phyloP scores from a whole-genome alignment of 1,140 invertebrate genomes.

The Drosophila obscura region DNA sequence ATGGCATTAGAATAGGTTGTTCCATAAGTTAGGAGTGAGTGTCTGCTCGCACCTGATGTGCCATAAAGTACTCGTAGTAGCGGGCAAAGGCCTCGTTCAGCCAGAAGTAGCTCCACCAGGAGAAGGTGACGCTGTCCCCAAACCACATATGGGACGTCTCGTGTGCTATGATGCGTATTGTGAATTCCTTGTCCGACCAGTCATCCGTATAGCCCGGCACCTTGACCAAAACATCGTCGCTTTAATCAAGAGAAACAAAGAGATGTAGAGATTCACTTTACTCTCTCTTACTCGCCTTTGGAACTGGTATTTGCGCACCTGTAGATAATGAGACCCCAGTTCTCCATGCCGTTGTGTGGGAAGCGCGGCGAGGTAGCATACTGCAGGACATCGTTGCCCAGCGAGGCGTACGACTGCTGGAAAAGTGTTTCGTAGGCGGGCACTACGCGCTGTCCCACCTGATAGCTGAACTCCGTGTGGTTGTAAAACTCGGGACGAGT shows the following conservation, averaged over 20 bases:
- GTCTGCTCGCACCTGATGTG: conserved; percentile 83
- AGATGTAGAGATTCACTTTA: background rate
- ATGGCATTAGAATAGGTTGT: background rate
- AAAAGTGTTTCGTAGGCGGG: conserved; percentile 84
- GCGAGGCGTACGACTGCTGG: conserved; percentile 77
- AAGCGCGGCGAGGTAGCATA: conserved; percentile 91
- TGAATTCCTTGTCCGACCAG: conserved; percentile 82
- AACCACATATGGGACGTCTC: conserved; percentile 89
- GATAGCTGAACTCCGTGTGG: conserved; percentile 86
- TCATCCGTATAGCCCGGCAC: conserved; percentile 62
- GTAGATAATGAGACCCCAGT: conserved; percentile 92
- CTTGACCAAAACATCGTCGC: conserved; percentile 58
- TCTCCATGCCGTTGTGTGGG: conserved; percentile 92
- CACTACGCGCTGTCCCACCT: conserved; percentile 85
- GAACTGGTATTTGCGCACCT: conserved; percentile 32
- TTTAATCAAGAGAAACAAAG: conserved; percentile 4
- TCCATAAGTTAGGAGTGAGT: background rate
- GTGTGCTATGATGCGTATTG: conserved; percentile 86
- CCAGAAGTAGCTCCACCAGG: conserved; percentile 89
- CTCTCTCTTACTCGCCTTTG: background rate
- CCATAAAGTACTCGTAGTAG: conserved; percentile 87
- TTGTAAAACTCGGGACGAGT: conserved; percentile 87
- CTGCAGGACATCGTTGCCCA: conserved; percentile 85
- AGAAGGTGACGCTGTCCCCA: conserved; percentile 87
- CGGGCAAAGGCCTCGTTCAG: conserved; percentile 89